phyloP scores from a whole-genome alignment of 2,888 invertebrate species.

The Oscheius sp. region DNA sequence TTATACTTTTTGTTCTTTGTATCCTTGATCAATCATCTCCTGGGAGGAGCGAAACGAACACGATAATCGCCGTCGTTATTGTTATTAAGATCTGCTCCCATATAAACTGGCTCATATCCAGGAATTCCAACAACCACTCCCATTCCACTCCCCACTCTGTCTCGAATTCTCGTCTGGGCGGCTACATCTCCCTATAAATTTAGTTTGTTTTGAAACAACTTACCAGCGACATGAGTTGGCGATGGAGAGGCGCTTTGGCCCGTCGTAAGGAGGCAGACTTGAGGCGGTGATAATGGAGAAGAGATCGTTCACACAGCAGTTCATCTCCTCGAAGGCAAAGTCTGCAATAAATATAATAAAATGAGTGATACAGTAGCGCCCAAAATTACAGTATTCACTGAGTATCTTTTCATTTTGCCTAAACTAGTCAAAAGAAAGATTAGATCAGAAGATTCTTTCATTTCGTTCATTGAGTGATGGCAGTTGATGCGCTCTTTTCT shows the following conservation, averaged over 20 bases:
- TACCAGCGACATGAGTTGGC: slow-evolving; percentile 46
- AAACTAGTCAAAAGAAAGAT: no score
- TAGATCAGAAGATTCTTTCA: no score
- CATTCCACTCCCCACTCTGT: slow-evolving; percentile 44
- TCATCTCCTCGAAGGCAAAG: slow-evolving; percentile 37
- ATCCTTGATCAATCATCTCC: not conserved
- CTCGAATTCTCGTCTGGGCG: slow-evolving; percentile 44
- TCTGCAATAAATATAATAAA: slow-evolving; percentile 19
- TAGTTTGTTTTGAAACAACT: not conserved
- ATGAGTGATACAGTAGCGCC: not conserved
- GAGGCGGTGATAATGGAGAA: slow-evolving; percentile 44
- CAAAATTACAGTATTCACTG: no score
- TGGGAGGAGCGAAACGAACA: slow-evolving; percentile 19
- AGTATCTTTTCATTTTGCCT: no score
- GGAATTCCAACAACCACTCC: slow-evolving; percentile 52
- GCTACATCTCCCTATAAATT: slow-evolving; percentile 41
- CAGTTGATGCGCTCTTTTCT: no score
- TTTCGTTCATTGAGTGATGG: no score
- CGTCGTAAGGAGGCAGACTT: slow-evolving; percentile 33
- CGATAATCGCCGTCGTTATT: slow-evolving; percentile 29
- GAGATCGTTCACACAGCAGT: slow-evolving; percentile 39
- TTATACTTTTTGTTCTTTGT: not conserved
- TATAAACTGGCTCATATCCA: slow-evolving; percentile 49
- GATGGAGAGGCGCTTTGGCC: slow-evolving; percentile 35
- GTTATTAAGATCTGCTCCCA: slow-evolving; percentile 37